phyloP scores from a whole-genome alignment of 2,888 invertebrate genomes.

The Buathra laborator region DNA sequence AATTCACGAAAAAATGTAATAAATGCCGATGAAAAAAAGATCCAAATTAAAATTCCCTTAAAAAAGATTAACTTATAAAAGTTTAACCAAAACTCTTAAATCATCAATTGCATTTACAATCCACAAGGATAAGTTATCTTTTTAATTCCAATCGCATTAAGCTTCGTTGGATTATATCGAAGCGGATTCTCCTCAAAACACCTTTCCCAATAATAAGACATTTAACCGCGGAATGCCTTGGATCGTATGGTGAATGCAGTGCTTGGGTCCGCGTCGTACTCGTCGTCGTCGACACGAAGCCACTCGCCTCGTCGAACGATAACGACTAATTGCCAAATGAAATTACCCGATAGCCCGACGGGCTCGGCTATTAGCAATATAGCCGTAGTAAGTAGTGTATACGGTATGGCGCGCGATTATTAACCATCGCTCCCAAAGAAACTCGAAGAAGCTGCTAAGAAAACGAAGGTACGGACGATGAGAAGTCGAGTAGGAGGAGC shows the following conservation, averaged over 20 bases:
- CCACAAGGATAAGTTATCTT: neutral
- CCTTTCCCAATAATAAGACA: conserved; percentile 28
- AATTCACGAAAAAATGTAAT: no score
- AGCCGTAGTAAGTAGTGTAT: conserved; percentile 1
- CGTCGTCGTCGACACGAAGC: conserved; percentile 1
- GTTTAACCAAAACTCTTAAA: no score
- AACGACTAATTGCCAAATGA: conserved; percentile 68
- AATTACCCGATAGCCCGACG: conserved; percentile 62
- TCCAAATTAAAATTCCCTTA: no score
- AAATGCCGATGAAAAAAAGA: no score
- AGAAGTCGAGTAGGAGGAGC: conserved; percentile 31
- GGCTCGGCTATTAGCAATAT: conserved; percentile 48
- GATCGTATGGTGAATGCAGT: conserved; percentile 11
- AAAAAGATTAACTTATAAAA: no score
- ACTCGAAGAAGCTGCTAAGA: conserved; percentile 15
- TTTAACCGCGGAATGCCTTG: conserved; percentile 20
- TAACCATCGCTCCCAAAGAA: conserved; percentile 14
- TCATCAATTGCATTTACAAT: no score
- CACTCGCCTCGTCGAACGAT: conserved; percentile 51
- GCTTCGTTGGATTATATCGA: neutral
- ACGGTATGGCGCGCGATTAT: conserved; percentile 52
- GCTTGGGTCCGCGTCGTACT: neutral
- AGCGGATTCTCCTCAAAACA: neutral
- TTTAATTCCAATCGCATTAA: neutral
- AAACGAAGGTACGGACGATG: conserved; percentile 29